Percentiles rank a stretch among this genome's conserved stretches.
phyloP scores from a whole-genome alignment of 1,140 invertebrate species.

The Neuroterus valhalla region DNA sequence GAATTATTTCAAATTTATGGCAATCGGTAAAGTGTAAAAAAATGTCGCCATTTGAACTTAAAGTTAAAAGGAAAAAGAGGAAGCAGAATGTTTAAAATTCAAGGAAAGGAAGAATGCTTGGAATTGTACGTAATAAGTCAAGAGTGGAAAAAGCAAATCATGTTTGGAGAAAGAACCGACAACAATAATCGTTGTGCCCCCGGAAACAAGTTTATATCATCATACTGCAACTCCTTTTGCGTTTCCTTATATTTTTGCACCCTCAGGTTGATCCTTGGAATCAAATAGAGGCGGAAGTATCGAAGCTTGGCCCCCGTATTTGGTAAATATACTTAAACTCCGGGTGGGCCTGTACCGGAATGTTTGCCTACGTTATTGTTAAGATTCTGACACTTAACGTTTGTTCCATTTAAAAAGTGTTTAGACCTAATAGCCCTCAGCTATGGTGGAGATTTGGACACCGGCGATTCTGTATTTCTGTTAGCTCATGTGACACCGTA shows the following conservation, averaged over 20 bases:
- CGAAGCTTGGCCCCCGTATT: conserved; percentile 33
- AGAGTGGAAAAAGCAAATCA: conserved; percentile 11
- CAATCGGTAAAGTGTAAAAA: too few species aligned
- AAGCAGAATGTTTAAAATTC: background rate
- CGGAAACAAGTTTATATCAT: conserved; percentile 20
- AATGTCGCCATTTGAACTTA: too few species aligned
- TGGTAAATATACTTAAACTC: conserved; percentile 46
- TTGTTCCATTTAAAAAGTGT: conserved; percentile 51
- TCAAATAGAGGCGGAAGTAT: conserved; percentile 25
- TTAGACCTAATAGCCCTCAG: conserved; percentile 43
- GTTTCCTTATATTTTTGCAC: conserved; percentile 19
- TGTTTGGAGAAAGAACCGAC: conserved; percentile 16
- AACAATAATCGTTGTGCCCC: conserved; percentile 11
- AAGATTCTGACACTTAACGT: conserved; percentile 48
- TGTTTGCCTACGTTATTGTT: conserved; percentile 54
- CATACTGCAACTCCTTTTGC: conserved; percentile 8
- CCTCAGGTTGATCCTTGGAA: background rate
- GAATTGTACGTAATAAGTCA: background rate
- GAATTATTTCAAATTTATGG: too few species aligned
- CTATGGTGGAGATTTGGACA: background rate
- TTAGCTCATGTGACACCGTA: conserved; percentile 12
- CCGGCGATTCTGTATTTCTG: conserved; percentile 20
- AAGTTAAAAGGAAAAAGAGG: background rate
- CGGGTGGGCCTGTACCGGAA: conserved; percentile 55
- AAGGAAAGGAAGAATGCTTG: background rate